phyloP scores from a whole-genome alignment of 2,113 vertebrate species.

The Lycaon pictus region DNA sequence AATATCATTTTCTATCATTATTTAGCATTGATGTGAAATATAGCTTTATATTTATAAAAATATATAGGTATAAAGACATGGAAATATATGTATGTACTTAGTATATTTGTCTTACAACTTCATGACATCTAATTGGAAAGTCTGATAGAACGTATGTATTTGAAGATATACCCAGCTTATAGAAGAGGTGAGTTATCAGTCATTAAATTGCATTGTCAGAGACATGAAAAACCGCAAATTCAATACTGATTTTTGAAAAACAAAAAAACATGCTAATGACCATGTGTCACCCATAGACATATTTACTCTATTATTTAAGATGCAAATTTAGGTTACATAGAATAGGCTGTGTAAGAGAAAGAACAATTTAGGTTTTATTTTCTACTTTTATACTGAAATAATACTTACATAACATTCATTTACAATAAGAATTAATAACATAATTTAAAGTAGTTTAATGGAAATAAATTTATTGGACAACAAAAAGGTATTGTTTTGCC shows the following conservation, averaged over 20 bases:
- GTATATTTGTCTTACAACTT: background rate
- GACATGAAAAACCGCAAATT: background rate
- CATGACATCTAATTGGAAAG: background rate
- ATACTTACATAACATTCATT: background rate
- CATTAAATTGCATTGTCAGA: background rate
- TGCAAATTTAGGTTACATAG: background rate
- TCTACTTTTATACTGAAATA: background rate
- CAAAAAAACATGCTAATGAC: background rate
- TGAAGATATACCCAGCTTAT: background rate
- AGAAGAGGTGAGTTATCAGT: background rate
- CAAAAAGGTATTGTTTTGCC: background rate
- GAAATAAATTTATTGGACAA: background rate
- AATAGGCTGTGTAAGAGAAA: background rate
- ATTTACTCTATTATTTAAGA: conserved; percentile 20
- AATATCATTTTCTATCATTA: background rate
- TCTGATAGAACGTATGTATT: background rate
- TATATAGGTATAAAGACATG: background rate
- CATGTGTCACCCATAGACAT: background rate
- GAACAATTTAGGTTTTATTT: background rate
- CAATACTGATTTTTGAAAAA: background rate
- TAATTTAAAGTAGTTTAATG: background rate
- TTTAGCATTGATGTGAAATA: background rate
- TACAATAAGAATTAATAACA: background rate
- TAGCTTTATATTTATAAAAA: background rate
- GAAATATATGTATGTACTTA: background rate